Conservation (phyloP, 2,888 invertebrate species). For the Allacma fusca region DNA sequence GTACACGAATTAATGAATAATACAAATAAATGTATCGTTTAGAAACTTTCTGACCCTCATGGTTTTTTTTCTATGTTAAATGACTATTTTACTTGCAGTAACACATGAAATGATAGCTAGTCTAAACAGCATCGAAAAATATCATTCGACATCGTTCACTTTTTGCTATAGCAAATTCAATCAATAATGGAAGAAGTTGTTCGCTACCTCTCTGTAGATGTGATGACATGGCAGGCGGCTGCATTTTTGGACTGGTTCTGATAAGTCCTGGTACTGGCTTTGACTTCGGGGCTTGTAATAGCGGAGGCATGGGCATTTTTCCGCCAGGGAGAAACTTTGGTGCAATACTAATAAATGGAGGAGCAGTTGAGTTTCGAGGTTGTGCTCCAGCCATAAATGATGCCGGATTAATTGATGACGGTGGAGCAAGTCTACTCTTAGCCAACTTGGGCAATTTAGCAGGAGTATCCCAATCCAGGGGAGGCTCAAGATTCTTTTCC, state of each 20-base stretch:
- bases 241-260: slow-evolving; percentile 55
- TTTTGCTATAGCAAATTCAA: too few relatives aligned
- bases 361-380: slow-evolving; percentile 58
- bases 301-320: slow-evolving; percentile 63
- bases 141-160: too few relatives aligned
- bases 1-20: too few relatives aligned
- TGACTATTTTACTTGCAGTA: too few relatives aligned
- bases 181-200: too few relatives aligned
- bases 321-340: slow-evolving; percentile 57
- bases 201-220: slow-evolving; percentile 58
- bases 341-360: slow-evolving; percentile 65
- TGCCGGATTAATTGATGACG: slow-evolving; percentile 50
- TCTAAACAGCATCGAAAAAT: too few relatives aligned
- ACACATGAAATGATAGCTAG: too few relatives aligned
- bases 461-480: slow-evolving; percentile 90
- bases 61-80: too few relatives aligned
- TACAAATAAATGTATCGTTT: too few relatives aligned
- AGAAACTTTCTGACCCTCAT: too few relatives aligned
- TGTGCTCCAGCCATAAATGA: slow-evolving; percentile 13
- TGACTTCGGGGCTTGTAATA: slow-evolving; percentile 65
- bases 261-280: slow-evolving; percentile 61
- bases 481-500: slow-evolving; percentile 82
- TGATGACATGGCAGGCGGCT: slow-evolving; percentile 46
- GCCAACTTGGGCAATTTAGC: slow-evolving; percentile 85
- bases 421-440: slow-evolving; percentile 63